Base-by-base conservation (phyloP, 2,888 invertebrate genomes). In the Pammene aurita region DNA sequence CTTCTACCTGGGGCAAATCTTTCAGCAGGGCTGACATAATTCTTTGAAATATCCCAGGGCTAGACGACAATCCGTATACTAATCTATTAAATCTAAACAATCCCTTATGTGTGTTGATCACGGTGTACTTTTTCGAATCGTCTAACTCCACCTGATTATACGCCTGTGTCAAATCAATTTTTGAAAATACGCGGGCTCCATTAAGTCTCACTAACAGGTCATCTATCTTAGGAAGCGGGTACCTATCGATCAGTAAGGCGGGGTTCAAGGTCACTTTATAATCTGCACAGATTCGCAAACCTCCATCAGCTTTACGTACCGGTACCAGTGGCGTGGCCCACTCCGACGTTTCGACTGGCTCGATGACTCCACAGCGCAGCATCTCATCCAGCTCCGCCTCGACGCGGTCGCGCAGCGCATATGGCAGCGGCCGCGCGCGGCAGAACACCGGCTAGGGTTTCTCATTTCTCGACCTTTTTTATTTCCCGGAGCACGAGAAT, bases 311-410 rank as follows among this genome's bases (percentile, higher is more conserved):
- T 35, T 57, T 50, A 44, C 61, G 48, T 48, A 48, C 35, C 35
- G 35, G 35, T 7, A 35, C 35, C 35, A 35, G 35, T 7, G 35
- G 35, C 35, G 35, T 35, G 0, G 73, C 73, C 54, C 74, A 72
- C 10, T 75, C 74, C 72, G 7, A 73, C 72, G 34, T 46, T 66
- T 35, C 35, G 35, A 35, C 35, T 7, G 35, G 35, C 35, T 35
- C 35, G 35, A 35, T 35, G 35, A 35, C 52, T 67, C 58, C 13
- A 73, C 70, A 13, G 73, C 71, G 14, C 66, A 61, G 48, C 61
- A 61, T 61, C 48, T 48, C 61, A 50, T 61, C 61, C 72, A 34
- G 63, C 52, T 73, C 68, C 6, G 16, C n/a, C 61, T 75, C 76
- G 9, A 76, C 74, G 26, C 71, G 54, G 9, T 71, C 66, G 63